phyloP scores from a whole-genome alignment of 2,888 invertebrate species.

The Aquatica leii region DNA sequence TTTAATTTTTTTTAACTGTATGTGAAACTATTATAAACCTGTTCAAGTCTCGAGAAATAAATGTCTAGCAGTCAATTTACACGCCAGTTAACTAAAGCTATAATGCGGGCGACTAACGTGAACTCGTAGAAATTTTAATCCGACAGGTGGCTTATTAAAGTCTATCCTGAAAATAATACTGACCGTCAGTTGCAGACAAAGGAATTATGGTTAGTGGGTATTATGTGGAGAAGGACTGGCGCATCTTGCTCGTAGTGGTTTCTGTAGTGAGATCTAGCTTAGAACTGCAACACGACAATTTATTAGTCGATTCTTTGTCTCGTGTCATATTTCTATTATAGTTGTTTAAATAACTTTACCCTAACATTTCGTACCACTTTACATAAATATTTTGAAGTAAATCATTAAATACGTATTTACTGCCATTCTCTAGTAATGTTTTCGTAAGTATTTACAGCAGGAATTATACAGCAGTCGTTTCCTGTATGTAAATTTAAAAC shows the following conservation, averaged over 20 bases:
- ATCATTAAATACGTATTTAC: no score
- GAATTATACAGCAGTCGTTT: constrained; percentile 30
- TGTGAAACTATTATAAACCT: background rate
- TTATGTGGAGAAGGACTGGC: constrained; percentile 27
- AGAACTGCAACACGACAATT: constrained; percentile 30
- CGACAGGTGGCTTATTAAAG: constrained; percentile 38
- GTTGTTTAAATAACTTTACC: constrained; percentile 22
- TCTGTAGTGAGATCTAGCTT: constrained; percentile 25
- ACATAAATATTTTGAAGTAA: no score
- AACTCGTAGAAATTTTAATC: constrained; percentile 36
- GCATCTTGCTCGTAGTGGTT: constrained; percentile 19
- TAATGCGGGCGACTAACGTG: constrained; percentile 31
- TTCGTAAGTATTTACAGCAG: constrained; percentile 15
- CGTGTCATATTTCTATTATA: constrained; percentile 22
- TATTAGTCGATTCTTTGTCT: constrained; percentile 27
- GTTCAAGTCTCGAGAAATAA: constrained; percentile 21
- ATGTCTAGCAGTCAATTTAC: constrained; percentile 30
- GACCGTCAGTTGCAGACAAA: constrained; percentile 33
- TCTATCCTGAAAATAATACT: constrained; percentile 32
- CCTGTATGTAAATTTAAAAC: constrained; percentile 31
- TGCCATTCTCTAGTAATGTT: constrained; percentile 17
- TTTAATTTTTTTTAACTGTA: no score
- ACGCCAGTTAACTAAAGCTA: constrained; percentile 27
- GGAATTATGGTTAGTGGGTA: constrained; percentile 27
- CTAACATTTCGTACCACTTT: no score